Evolutionary conservation across 2,888 invertebrate genomes (phyloP), one percentile per base, ranked within the genome.

Genomic region (Ophion ellenae): DNA sequence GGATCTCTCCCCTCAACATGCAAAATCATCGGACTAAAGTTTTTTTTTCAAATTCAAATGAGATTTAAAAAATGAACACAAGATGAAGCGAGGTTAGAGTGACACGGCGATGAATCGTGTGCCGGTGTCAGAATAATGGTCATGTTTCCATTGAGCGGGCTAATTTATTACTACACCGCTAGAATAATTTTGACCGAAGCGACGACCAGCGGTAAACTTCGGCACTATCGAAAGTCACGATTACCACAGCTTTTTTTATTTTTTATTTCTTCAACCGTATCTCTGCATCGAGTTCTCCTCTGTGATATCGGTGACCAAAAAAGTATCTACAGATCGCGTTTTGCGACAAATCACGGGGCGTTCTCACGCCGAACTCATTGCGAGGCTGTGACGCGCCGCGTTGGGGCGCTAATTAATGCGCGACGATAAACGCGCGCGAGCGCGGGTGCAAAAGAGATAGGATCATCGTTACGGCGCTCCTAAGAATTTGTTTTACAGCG

Each of bases 401-500:
- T 53, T 53, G 53, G 6, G 40, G 53, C 53, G 53, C 53, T 24
- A 61, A 24, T 61, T 61, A 24, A 24, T 61, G 24, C 24, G 61
- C 10, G 24, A 61, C 24, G 20, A 61, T 20, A 61, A 61, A 24
- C 20, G 24, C 9, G 61, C 24, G 24, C 10, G 61, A 24, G 20
- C 24, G 24, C 61, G 24, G 24, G 24, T 61, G 24, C 24, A 61
- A 24, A 20, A 6, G 61, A 61, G 61, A 61, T 61, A 61, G 24
- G 9, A 61, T 61, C 61, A 24, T 24, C 61, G 20, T 20, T 61
- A 61, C 61, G 61, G 61, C 20, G 61, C 67, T 69, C 67, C 40
- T 17, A 69, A 69, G 67, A 69, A 69, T 69, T 32, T 69, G 67
- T 40, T 69, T 69, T 69, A 69, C 61, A 61, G 61, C 40, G 45